Percentiles rank a stretch among this genome's conserved stretches.
These are phyloP conservation scores for Eupithecia abbreviata DNA, from an alignment of 2,888 invertebrate genomes.

Conservation along the genomic window DNA sequence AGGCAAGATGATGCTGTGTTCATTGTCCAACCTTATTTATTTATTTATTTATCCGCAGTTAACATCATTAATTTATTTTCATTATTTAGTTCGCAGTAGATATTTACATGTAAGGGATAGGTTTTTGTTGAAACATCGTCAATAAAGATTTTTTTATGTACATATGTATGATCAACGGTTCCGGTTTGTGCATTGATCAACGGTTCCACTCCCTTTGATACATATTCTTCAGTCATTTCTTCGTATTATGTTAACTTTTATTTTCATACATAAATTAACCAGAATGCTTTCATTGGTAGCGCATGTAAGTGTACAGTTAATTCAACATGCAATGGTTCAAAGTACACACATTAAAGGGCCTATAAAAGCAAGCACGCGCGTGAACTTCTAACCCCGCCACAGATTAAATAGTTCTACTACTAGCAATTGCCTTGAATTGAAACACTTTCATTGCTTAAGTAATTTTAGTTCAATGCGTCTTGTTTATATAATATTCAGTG, in stretches of 20 bases:
- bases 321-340: conserved; percentile 15
- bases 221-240: background rate
- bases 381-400: conserved; percentile 62
- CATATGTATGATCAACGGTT: background rate
- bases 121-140: background rate
- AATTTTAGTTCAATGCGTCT: conserved; percentile 54
- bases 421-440: conserved; percentile 70
- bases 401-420: conserved; percentile 44
- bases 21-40: too few relatives aligned
- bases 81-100: background rate
- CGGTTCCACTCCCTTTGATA: background rate
- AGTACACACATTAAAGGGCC: conserved; percentile 9
- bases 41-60: too few relatives aligned
- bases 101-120: background rate
- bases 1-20: too few relatives aligned
- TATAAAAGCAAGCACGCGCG: conserved; percentile 47
- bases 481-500: conserved; percentile 31
- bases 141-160: background rate
- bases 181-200: background rate
- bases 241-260: background rate
- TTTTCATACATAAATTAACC: background rate
- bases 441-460: conserved; percentile 66
- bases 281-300: background rate
- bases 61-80: background rate
- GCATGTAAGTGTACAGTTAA: background rate